phyloP scores from a whole-genome alignment of 2,888 invertebrate genomes.

The Tortrix viridana region DNA sequence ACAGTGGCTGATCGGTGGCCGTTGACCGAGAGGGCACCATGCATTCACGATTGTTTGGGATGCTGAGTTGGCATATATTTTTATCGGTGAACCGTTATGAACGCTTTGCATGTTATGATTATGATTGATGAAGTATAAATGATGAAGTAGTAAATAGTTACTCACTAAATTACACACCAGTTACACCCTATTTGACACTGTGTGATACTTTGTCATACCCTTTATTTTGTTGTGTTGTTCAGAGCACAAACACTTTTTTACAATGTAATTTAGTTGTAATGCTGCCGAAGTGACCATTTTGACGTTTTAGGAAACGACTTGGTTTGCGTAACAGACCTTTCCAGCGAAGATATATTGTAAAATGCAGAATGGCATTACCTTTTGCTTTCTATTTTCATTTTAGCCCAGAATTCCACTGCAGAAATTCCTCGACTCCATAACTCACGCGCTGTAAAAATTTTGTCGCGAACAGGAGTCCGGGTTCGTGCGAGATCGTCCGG shows the following conservation, averaged over 20 bases:
- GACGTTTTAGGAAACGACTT: no score
- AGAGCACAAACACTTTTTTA: no score
- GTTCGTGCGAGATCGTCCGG: constrained; percentile 72
- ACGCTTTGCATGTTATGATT: background rate
- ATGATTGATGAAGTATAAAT: background rate
- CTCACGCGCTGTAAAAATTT: constrained; percentile 25
- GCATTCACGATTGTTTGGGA: constrained; percentile 3
- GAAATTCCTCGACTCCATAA: constrained; percentile 11
- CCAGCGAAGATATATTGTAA: no score
- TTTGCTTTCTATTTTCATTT: background rate
- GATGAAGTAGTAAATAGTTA: no score
- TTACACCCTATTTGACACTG: no score
- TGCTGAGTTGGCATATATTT: constrained; percentile 11
- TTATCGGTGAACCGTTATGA: background rate
- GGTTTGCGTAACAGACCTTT: no score
- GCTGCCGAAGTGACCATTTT: no score
- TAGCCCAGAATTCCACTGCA: background rate
- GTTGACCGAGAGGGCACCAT: background rate
- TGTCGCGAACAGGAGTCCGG: constrained; percentile 49
- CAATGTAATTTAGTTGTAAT: no score
- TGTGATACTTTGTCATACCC: no score
- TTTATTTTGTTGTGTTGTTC: no score
- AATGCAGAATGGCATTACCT: no score
- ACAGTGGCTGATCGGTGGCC: constrained; percentile 5
- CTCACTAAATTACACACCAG: no score